Base-by-base conservation (phyloP, 2,888 invertebrate genomes). In the Drosophila peninsularis region DNA sequence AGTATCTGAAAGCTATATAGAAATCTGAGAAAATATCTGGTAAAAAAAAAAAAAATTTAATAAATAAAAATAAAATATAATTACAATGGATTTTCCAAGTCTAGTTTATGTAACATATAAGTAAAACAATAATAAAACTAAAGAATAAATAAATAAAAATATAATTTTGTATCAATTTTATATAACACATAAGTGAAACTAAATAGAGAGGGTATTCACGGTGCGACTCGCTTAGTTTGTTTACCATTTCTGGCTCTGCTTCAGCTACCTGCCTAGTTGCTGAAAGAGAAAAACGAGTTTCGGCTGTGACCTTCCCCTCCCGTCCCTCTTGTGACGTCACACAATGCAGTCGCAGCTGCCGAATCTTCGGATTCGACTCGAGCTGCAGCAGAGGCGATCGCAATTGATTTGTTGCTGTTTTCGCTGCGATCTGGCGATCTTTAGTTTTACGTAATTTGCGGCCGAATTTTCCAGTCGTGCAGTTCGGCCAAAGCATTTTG, bases 321-420 rank as follows among this genome's bases (percentile, higher is more conserved):
- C 30, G 1, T 30, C 10, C 14, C 5, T 49, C 5, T 17, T 11
- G 37, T 73, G 74, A 62, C 69, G 69, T 78, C 75, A 78, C 52
- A 53, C 1, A 45, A 49, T 30, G 27, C 30, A 49, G 9, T 24
- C 13, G 19, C 21, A 24, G 39, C 21, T 37, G 24, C 42, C 13
- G 19, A n/a, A 24, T 34, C 21, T 37, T 19, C 42, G 10, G 27
- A 56, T 41, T 47, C 32, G 32, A n/a, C 24, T 44, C n/a, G 21
- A 42, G 6, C 42, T 21, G 21, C 42, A 42, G 39, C 39, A 10
- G 17, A 2, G 19, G 44, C 52, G n/a, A 68, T 61, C 45, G 61
- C 64, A 75, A 45, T 62, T 61, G 57, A 68, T 68, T 78, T 68
- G 58, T 37, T 17, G 24, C 55, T 66, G 60, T 64, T 57, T 56